Evolutionary conservation across 2,113 vertebrate species (phyloP).

Genomic region (Mionectes macconnelli): DNA sequence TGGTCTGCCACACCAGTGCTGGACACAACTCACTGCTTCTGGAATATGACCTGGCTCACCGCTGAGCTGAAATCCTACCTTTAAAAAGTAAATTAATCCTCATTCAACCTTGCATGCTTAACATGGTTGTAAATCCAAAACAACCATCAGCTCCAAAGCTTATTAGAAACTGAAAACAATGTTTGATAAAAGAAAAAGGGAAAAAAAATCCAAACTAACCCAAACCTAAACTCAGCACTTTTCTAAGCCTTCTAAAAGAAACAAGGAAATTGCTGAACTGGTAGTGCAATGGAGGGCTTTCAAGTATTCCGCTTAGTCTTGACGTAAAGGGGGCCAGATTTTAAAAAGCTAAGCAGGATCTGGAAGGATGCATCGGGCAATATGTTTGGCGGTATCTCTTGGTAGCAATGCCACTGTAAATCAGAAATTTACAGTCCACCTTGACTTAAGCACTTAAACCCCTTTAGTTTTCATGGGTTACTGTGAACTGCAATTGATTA

Average conservation of each 20-base stretch:
- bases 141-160: neutral
- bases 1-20: accelerated
- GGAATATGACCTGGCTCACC: neutral
- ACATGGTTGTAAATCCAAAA: neutral
- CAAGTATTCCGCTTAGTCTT: neutral
- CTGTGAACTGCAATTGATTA: neutral
- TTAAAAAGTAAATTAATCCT: neutral
- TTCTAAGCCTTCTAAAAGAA: neutral
- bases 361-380: neutral
- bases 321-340: neutral
- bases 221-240: neutral
- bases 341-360: neutral
- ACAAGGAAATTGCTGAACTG: neutral
- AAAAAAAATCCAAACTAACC: neutral
- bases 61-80: neutral
- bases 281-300: neutral
- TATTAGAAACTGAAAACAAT: neutral
- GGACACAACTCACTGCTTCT: neutral
- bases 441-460: neutral
- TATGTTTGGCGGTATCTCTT: neutral
- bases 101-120: neutral
- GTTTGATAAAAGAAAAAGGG: neutral
- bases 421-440: neutral
- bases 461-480: neutral
- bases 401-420: neutral